These are phyloP conservation scores for Platysteira castanea DNA, from an alignment of 2,113 vertebrate species.

Conservation along the genomic window DNA sequence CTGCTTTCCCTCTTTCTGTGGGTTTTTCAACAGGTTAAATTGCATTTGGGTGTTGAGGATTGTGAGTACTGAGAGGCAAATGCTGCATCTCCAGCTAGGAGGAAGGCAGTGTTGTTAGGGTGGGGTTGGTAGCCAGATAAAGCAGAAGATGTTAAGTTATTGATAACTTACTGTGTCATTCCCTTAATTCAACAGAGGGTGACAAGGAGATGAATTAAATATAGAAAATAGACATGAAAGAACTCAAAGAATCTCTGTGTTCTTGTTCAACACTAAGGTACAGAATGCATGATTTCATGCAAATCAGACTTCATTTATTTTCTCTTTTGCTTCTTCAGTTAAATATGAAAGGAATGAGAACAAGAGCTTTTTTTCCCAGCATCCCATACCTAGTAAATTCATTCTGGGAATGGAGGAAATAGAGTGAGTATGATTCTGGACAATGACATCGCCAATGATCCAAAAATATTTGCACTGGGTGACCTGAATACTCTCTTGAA, in stretches of 20 bases:
- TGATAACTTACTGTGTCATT: background rate
- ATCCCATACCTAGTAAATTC: background rate
- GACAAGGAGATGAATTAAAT: conserved; percentile 31
- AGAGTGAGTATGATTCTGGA: conserved; percentile 32
- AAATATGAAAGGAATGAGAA: conserved; percentile 26
- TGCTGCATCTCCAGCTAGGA: background rate
- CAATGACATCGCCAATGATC: conserved; percentile 11
- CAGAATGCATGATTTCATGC: conserved; percentile 51
- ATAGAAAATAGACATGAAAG: background rate
- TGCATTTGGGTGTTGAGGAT: background rate
- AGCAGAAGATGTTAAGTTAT: background rate
- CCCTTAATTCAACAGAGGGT: conserved; percentile 14
- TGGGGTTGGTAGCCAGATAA: background rate
- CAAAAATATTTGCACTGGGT: conserved; percentile 54
- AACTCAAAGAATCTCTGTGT: background rate
- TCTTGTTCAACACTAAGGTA: conserved; percentile 28
- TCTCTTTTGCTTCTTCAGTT: conserved; percentile 7
- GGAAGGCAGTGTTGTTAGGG: background rate
- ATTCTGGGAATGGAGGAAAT: conserved; percentile 24
- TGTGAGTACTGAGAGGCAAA: background rate
- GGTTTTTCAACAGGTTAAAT: background rate
- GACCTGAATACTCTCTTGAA: conserved; percentile 37
- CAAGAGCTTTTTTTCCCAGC: background rate
- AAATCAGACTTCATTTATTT: conserved; percentile 44
- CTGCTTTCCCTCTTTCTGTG: background rate